Base-by-base conservation (phyloP, 2,888 invertebrate genomes). In the Hypsopygia costalis region DNA sequence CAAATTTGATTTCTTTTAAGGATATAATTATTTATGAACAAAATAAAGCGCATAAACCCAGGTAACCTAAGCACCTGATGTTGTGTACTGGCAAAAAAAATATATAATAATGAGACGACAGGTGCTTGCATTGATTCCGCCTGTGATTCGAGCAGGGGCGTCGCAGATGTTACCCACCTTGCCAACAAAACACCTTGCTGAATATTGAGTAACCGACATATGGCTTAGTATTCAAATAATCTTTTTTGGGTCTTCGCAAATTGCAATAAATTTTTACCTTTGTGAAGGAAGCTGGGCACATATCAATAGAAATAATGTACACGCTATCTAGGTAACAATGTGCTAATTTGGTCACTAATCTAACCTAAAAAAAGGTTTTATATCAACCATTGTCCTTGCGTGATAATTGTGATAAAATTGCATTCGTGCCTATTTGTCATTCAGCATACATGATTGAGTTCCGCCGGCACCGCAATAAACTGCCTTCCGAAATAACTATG, bases 121-220 rank as follows among this genome's bases (percentile, higher is more conserved):
- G 81, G 81, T 86, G 82, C 57, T 43, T 57, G 66, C 70, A 70
- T 75, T 77, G 83, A 81, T 85, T 83, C 62, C 31, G 50, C 47
- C 43, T 55, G 71, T 71, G 79, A 82, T 81, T 83, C 65, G 46
- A 49, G 55, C 44, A 51, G 58, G 57, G 46, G 42, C 35, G 32
- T 35, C 40, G 69, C 87, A 86, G 85, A 81, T 86, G 86, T 61
- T 49, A 37, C 61, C 83, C 57, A 53, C 46, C 50, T 42, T 37
- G 47, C 42, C 43, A 46, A 37, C 36, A 36, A 43, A 55, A 57
- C 75, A 81, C 72, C 78, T 79, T 77, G 69, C 60, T 60, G 55
- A 70, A 72, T 68, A 68, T 72, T 49, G 43, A 57, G 57, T 59
- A 44, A 41, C 16, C 2, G 43, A 44, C 60, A 64, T 57, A 51